Evolutionary conservation across 2,888 invertebrate genomes (phyloP).

Genomic region (Dryadula phaetusa): DNA sequence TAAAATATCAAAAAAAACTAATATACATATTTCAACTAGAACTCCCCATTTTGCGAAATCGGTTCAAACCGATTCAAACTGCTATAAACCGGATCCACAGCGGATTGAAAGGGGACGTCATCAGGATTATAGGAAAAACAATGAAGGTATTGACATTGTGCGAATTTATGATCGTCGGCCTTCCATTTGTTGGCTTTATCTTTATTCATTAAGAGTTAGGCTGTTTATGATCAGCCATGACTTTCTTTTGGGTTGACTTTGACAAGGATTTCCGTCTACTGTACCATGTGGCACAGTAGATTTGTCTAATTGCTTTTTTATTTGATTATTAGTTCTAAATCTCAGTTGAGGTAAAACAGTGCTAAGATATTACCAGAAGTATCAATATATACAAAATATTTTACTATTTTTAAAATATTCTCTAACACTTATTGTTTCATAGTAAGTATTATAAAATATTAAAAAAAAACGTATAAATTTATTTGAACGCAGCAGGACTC

Average conservation of each 20-base stretch:
- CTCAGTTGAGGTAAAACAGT: too few relatives aligned
- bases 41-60: background rate
- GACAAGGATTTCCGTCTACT: background rate
- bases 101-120: conserved; percentile 24
- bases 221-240: conserved; percentile 6
- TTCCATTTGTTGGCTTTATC: conserved; percentile 30
- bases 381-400: too few relatives aligned
- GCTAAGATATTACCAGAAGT: too few relatives aligned
- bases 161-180: conserved; percentile 27
- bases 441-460: too few relatives aligned
- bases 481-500: too few relatives aligned
- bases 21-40: background rate
- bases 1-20: too few relatives aligned
- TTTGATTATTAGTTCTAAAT: too few relatives aligned
- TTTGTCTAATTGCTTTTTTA: too few relatives aligned
- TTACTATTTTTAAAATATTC: too few relatives aligned
- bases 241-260: background rate
- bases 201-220: conserved; percentile 24
- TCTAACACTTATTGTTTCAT: too few relatives aligned
- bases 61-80: conserved; percentile 11
- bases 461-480: too few relatives aligned
- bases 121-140: conserved; percentile 53
- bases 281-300: background rate
- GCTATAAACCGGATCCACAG: conserved; percentile 16
- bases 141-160: conserved; percentile 52